Evolutionary conservation across 2,797 vertebrate genomes (phyloP).

Genomic region (Numenius phaeopus): DNA sequence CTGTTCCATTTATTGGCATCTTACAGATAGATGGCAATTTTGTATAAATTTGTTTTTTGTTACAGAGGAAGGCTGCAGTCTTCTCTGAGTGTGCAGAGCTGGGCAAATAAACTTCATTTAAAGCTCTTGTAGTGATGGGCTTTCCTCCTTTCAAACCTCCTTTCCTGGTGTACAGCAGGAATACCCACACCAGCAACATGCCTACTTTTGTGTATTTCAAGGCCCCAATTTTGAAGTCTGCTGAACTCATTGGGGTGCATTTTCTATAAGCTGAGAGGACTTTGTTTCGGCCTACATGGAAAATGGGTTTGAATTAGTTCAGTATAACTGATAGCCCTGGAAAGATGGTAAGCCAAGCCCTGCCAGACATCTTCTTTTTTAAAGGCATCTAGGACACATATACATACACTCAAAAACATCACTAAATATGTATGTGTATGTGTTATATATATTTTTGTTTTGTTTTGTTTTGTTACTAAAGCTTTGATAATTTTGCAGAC

Average conservation of each 20-base stretch:
- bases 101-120: not conserved
- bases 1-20: not conserved
- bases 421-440: no score
- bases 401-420: no score
- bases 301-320: not conserved
- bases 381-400: fast-evolving
- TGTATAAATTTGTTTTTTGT: not conserved
- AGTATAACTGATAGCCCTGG: fast-evolving
- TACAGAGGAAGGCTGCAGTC: not conserved
- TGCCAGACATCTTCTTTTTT: not conserved
- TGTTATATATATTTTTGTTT: not conserved
- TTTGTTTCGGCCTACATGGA: not conserved
- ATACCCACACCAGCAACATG: not conserved
- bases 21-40: conserved; percentile 3
- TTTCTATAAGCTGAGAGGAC: not conserved
- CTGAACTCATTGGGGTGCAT: fast-evolving
- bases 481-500: not conserved
- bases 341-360: not conserved
- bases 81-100: not conserved
- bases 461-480: not conserved
- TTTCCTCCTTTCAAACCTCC: not conserved
- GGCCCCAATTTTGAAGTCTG: not conserved
- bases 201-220: not conserved
- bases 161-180: fast-evolving
- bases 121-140: not conserved